phyloP scores from a whole-genome alignment of 2,888 invertebrate species.

The Pterostichus niger region DNA sequence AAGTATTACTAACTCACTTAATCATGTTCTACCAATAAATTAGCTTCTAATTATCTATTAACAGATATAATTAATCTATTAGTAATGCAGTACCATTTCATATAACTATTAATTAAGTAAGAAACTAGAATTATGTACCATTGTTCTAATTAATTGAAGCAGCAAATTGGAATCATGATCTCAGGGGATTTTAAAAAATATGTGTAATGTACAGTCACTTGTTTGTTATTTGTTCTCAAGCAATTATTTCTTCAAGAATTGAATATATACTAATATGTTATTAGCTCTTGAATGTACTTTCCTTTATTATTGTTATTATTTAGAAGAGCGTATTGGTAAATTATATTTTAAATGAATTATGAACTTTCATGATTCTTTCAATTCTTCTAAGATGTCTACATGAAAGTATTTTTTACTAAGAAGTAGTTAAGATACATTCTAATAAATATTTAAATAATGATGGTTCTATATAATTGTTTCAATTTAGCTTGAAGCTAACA shows the following conservation, averaged over 20 bases:
- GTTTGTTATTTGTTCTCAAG: slow-evolving; percentile 2
- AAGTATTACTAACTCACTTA: background rate
- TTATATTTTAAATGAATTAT: background rate
- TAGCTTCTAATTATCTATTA: background rate
- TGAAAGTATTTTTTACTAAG: no score
- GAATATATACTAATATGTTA: background rate
- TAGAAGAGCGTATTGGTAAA: slow-evolving; percentile 2
- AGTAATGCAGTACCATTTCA: background rate
- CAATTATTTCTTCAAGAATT: background rate
- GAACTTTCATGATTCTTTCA: background rate
- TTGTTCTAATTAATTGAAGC: slow-evolving; percentile 8
- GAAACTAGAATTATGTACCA: background rate
- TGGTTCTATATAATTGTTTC: no score
- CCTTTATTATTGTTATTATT: slow-evolving; percentile 11
- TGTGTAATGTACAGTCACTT: background rate
- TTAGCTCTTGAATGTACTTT: background rate
- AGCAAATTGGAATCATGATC: background rate
- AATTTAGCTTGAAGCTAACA: background rate
- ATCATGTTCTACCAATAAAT: background rate
- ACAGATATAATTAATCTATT: background rate
- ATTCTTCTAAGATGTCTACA: background rate
- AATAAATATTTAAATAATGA: no score
- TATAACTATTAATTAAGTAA: background rate
- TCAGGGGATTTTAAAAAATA: background rate
- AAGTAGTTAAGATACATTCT: no score